Base-by-base conservation (phyloP, 2,113 vertebrate genomes). In the Grantiella picta region DNA sequence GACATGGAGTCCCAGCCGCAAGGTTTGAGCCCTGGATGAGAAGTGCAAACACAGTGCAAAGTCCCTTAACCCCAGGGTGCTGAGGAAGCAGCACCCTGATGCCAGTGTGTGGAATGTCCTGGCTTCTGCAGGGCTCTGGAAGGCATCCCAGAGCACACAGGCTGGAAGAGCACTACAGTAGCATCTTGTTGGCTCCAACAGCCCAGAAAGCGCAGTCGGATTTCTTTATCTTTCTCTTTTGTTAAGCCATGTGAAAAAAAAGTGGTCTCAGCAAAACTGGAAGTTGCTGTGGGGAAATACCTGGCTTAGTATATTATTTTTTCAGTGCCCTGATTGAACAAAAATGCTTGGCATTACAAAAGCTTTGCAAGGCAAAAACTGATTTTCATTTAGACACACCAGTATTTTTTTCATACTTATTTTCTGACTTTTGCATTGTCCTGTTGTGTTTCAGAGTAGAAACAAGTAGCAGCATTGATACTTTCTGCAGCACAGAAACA, bases 41-140 rank as follows among this genome's bases (percentile, higher is more conserved):
- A 28, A 24, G 10, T 11, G 45, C 40, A 88, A 54, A 52, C 40
- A 7, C 0, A 2, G 44, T 38, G 33, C 44, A 64, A 42, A 76
- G 13, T 49, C 35, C 35, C 16, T 56, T 12, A 68, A 35, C 6
- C 15, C 29, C 63, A 36, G 38, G 52, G 33, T 4, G 2, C 29
- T 15, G 44, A 29, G 20, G 31, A 50, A 66, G 40, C 65, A 82
- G 42, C 10, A 40, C 10, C 53, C 66, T 57, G 28, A 18, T 61
- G 42, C n/a, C 0, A 0, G 6, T 4, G 5, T n/a, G 56, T 5
- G 3, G 33, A n/a, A 33, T 63, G 3, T 25, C 22, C 15, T 3
- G 1, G 42, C 28, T 65, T 77, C 73, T 6, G 5, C 81, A 69
- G 44, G 72, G 42, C 80, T 92, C 91, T 94, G 72, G 72, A 78